These are phyloP conservation scores for Sarotherodon lohbergeri DNA, from an alignment of 2,113 vertebrate species.

Conservation along the genomic window DNA sequence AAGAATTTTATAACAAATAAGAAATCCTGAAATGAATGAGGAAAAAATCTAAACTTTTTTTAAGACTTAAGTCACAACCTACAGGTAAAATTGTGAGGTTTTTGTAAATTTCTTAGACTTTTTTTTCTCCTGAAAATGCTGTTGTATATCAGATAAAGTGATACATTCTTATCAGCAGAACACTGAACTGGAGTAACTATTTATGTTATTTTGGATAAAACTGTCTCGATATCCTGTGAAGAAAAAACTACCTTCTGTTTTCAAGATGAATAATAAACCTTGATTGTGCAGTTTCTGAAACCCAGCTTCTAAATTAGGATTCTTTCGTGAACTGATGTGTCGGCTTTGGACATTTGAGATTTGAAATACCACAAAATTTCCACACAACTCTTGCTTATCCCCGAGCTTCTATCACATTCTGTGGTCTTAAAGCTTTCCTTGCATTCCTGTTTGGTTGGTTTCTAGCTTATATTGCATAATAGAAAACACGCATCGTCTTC, in stretches of 20 bases:
- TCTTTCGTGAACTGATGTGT: background rate
- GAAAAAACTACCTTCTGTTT: background rate
- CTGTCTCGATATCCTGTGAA: background rate
- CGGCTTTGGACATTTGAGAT: background rate
- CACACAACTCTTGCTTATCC: background rate
- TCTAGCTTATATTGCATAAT: slow-evolving; percentile 69
- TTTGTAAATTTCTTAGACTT: background rate
- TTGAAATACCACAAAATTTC: background rate
- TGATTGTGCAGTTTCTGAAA: background rate
- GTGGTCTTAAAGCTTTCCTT: slow-evolving; percentile 47
- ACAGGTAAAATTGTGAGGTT: background rate
- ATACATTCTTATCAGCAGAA: background rate
- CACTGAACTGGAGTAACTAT: background rate
- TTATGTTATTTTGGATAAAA: background rate
- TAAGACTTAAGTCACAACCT: background rate
- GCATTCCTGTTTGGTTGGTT: slow-evolving; percentile 34
- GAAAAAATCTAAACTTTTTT: background rate
- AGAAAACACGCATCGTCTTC: slow-evolving; percentile 56
- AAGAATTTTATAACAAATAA: background rate
- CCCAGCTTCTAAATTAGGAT: background rate
- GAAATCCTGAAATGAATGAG: background rate
- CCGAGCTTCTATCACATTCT: slow-evolving; percentile 40
- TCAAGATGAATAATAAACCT: background rate
- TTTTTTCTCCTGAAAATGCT: background rate
- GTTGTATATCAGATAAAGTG: background rate